These are phyloP conservation scores for Rhingia campestris DNA, from an alignment of 2,888 invertebrate genomes.

Conservation along the genomic window DNA sequence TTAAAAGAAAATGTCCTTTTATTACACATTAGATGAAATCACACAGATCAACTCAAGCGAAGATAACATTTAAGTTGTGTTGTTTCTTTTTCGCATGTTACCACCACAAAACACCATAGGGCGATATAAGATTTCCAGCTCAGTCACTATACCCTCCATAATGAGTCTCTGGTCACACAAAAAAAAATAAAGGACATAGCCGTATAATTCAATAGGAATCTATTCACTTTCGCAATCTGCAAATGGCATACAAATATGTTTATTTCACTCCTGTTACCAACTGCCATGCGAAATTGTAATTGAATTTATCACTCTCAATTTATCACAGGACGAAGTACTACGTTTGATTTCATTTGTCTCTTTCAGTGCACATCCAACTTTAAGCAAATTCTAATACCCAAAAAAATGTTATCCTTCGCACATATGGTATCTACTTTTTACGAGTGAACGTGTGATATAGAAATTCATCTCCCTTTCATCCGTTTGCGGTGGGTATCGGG, in stretches of 20 bases:
- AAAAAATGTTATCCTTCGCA: constrained; percentile 1
- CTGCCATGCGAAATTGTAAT: constrained; percentile 46
- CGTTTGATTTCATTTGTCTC: neutral
- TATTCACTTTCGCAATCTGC: constrained; percentile 14
- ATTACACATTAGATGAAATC: too few relatives aligned
- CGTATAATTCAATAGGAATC: constrained; percentile 45
- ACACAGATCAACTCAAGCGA: too few relatives aligned
- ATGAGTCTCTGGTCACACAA: too few relatives aligned
- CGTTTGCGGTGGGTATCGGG: too few relatives aligned
- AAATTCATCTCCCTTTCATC: constrained; percentile 20
- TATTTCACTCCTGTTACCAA: constrained; percentile 35
- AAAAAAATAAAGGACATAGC: constrained; percentile 3
- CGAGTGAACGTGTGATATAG: neutral
- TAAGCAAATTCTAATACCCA: constrained; percentile 4
- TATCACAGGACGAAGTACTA: constrained; percentile 4
- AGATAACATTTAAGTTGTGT: too few relatives aligned
- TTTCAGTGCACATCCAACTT: neutral
- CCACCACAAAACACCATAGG: too few relatives aligned
- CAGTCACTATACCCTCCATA: too few relatives aligned
- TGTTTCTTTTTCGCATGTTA: too few relatives aligned
- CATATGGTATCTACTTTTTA: neutral
- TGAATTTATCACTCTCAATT: constrained; percentile 52
- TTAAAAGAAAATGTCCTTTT: too few relatives aligned
- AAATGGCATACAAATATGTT: constrained; percentile 47
- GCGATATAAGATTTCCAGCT: too few relatives aligned